Conservation (phyloP, 2,797 vertebrate species). For the Tenualosa ilisha region DNA sequence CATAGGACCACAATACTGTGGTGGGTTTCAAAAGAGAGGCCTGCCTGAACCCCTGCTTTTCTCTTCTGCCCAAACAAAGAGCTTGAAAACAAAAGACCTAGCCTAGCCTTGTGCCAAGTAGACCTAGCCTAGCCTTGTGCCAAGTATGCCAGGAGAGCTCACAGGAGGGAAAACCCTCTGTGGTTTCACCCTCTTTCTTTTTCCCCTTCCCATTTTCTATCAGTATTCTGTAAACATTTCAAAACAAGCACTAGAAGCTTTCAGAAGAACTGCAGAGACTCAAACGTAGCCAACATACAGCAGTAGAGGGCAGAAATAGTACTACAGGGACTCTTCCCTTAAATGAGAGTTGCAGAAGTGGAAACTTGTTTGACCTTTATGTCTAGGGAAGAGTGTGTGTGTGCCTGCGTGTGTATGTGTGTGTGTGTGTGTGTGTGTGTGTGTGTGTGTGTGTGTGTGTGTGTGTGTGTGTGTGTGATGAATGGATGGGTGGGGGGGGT, state of each 20-base stretch:
- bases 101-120: no score
- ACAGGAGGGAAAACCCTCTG: not conserved
- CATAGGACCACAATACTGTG: not conserved
- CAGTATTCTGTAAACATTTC: not conserved
- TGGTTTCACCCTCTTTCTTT: not conserved
- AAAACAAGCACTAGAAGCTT: not conserved
- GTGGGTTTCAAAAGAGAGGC: not conserved
- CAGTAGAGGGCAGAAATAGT: not conserved
- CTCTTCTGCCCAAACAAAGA: not conserved
- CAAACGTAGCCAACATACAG: not conserved
- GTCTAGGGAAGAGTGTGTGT: not conserved
- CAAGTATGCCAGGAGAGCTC: not conserved
- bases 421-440: slow-evolving; percentile 8
- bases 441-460: slow-evolving; percentile 10
- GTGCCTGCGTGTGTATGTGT: not conserved
- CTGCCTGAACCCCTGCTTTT: not conserved
- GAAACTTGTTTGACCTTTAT: slow-evolving; percentile 13
- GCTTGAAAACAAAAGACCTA: not conserved
- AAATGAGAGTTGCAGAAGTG: slow-evolving; percentile 14
- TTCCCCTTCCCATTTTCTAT: not conserved
- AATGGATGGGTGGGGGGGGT: not conserved
- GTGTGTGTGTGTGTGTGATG: not conserved
- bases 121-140: not conserved
- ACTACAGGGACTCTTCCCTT: not conserved
- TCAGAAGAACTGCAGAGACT: not conserved